Evolutionary conservation across 2,888 invertebrate genomes (phyloP).

Genomic region (Tenthredo livida): DNA sequence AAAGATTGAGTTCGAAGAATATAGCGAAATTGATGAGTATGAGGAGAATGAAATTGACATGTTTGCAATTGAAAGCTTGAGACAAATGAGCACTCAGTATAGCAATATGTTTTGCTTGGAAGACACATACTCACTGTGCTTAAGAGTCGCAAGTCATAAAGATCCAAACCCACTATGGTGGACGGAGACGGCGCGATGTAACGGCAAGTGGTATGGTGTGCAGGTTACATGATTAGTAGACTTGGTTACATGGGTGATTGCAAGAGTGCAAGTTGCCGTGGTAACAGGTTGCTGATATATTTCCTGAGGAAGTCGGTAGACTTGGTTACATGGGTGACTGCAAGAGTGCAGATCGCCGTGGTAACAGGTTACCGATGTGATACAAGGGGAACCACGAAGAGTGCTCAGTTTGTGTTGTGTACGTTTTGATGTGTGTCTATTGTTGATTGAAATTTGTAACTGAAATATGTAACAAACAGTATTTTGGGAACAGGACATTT

Average conservation of each 20-base stretch:
- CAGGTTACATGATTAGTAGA: too few species aligned
- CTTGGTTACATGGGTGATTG: background rate
- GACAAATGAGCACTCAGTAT: background rate
- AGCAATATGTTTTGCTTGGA: background rate
- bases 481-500: background rate
- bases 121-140: background rate
- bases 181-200: constrained; percentile 12
- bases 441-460: too few species aligned
- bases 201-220: background rate
- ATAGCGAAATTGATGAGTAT: too few species aligned
- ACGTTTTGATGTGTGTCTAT: too few species aligned
- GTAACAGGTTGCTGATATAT: background rate
- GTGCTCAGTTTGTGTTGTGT: too few species aligned
- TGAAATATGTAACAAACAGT: too few species aligned
- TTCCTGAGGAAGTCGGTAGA: background rate
- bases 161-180: background rate
- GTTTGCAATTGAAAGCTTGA: too few species aligned
- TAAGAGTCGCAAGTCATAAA: constrained; percentile 5
- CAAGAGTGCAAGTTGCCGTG: background rate
- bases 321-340: background rate
- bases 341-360: too few species aligned
- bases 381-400: too few species aligned
- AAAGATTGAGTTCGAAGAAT: too few species aligned
- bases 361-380: too few species aligned
- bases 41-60: too few species aligned